Evolutionary conservation across 2,113 vertebrate genomes (phyloP), one percentile per base, ranked within the genome.

Genomic region (Pseudolaguvia tuberculata): DNA sequence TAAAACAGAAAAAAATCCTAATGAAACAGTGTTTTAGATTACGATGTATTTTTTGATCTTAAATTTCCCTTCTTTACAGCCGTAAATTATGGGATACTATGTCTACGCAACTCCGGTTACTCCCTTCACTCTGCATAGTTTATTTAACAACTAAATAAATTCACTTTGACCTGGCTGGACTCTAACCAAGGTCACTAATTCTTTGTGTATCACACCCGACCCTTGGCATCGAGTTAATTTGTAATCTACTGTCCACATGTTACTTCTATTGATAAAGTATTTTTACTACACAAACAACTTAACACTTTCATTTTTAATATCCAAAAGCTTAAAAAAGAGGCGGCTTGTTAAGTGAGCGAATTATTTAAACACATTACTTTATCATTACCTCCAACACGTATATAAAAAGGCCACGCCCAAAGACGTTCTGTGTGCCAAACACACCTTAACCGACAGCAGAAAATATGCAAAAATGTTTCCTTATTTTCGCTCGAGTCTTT

Each of bases 131-230:
- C 2, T 48, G 45, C 23, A 27, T 29, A 39, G 59, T 11, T 65
- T 62, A 67, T 51, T 74, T 47, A 65, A n/a, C 67, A 59, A 56
- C 35, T 4, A 51, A 21, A 47, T 42, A 35, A 57, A 45, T 42
- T 73, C 20, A 63, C 21, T 17, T 35, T 35, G 58, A 9, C 17
- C 56, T 35, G 56, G 56, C 56, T 69, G 62, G 55, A 25, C 25
- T 31, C 39, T n/a, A 78, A 63, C 77, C 70, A 51, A 42, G 81
- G 80, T 52, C 75, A 35, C 51, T 18, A 29, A 62, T 52, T 85
- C 53, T 29, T 17, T 76, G 72, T 67, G 48, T 84, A 69, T 74
- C 58, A 65, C 45, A 2, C 10, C 57, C 47, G 17, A 27, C 39
- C 23, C 13, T 47, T 52, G 3, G 25, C 45, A 67, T 31, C 61